Base-by-base conservation (phyloP, 2,888 invertebrate species). In the Tetragnatha montana region DNA sequence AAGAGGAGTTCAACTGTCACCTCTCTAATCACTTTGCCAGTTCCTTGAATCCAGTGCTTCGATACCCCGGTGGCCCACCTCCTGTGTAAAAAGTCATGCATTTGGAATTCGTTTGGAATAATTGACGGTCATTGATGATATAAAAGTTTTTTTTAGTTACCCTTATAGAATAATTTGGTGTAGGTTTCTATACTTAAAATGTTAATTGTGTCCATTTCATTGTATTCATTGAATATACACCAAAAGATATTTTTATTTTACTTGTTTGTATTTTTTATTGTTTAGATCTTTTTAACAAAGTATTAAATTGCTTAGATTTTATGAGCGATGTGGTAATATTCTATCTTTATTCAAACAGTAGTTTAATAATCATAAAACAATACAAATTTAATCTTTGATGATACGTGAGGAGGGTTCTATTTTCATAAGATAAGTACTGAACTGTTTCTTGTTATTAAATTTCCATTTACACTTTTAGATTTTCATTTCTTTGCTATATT, bases 11-110 rank as follows among this genome's bases (percentile, higher is more conserved):
- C 94, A 96, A 96, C 91, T 97, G 98, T 93, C 96, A 96, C 94
- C 95, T 98, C 93, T 95, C 96, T 92, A 97, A 97, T 94, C 96
- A 96, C 92, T 95, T 97, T 92, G 96, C 96, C 22, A 95, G 96
- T 92, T 96, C 96, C 92, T 95, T 98, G 88, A 97, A 97, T 92
- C 98, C 98, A 73, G 96, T 98, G 94, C 95, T 98, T 92, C 95
- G 96, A 89, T 98, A 98, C 94, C 96, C 97, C 35, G 96, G 98
- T 93, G 98, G 98, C 91, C 98, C 98, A 80, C 99, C 98, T 89
- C 98, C 99, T 83, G 95, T 97, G 91, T 98, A 96, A 86, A 80
- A 22, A 82, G n/a, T 50, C 17, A 75, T 47, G 47, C 6, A n/a
- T 75, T 22, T n/a, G n/a, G n/a, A n/a, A 75, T 47, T 17, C 6